Percentiles rank a stretch among this genome's conserved stretches.
Evolutionary conservation across 1,140 invertebrate genomes (phyloP).

Genomic region (Calosoma granatense): DNA sequence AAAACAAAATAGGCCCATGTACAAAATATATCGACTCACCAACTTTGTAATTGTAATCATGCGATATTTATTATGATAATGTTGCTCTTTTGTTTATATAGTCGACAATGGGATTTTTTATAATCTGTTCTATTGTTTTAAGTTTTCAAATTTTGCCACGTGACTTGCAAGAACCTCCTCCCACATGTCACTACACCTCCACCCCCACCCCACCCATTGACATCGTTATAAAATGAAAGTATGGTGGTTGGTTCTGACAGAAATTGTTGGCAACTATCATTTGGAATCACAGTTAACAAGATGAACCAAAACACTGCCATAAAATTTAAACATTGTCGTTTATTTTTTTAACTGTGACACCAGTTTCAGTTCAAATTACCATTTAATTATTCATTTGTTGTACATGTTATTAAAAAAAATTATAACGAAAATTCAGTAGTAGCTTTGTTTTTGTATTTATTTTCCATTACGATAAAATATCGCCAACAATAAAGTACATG

Average conservation of each 20-base stretch:
- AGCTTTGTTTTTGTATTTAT: not conserved
- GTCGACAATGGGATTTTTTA: not conserved
- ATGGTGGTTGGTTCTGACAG: too few species aligned
- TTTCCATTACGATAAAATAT: too few species aligned
- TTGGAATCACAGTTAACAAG: not conserved
- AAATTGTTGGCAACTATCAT: not conserved
- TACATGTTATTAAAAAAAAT: not conserved
- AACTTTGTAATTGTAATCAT: too few species aligned
- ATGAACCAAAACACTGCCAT: not conserved
- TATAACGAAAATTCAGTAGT: not conserved
- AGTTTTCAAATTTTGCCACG: too few species aligned
- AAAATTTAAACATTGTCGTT: not conserved
- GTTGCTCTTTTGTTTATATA: not conserved
- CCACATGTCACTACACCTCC: too few species aligned
- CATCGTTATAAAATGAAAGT: too few species aligned
- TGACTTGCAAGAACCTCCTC: too few species aligned
- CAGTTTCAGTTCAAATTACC: not conserved
- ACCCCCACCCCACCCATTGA: too few species aligned
- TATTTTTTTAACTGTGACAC: not conserved
- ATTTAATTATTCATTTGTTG: not conserved
- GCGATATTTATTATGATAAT: not conserved
- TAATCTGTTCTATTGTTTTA: not conserved
- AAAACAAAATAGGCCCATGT: too few species aligned
- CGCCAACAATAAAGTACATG: too few species aligned
- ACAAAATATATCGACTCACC: not conserved